Base-by-base conservation (phyloP, 1,140 invertebrate genomes). In the Epicauta chinensis region DNA sequence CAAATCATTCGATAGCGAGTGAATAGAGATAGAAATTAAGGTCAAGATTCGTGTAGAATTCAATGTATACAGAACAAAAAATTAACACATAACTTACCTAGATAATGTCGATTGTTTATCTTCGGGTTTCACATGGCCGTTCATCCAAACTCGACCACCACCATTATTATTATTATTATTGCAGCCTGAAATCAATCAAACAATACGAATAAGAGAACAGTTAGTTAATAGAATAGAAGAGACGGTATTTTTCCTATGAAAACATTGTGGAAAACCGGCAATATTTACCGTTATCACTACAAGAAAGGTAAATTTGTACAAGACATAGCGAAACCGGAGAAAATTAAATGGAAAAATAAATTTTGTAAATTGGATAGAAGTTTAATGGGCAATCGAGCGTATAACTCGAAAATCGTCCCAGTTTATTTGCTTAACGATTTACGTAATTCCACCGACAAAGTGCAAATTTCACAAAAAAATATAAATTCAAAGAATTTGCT, bases 71-170 rank as follows among this genome's bases (percentile, higher is more conserved):
- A 5, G 14, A 13, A 3, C 13, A 30, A 42, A 2, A 23, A 23
- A 30, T 42, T 3, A 17, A 23, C 17, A 5, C 7, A 42, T 11
- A 34, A 11, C 12, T 70, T 61, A 71, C 71, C 70, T 69, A 14
- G 69, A 72, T 40, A 72, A 52, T 37, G 71, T 72, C 17, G 71
- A 72, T 52, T 71, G 68, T 58, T 71, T 71, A 48, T 72, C 71
- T 55, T 72, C 71, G 6, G 64, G 61, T 65, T 71, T 71, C 30
- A 63, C 63, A 55, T 69, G 68, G 30, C 71, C 71, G 53, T 72
- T 72, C 62, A 70, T 61, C 63, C 70, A 72, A 12, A 68, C 63
- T 53, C 68, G 56, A 13, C 62, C 67, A 45, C 64, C 68, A 15
- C 62, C 61, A 42, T 60, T 64, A 14, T 68, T 71, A 61, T n/a